A percentile compares a stretch with the other conserved stretches of the same genome.
Conservation (phyloP, 2,113 vertebrate species). For the Lethenteron reissneri region DNA sequence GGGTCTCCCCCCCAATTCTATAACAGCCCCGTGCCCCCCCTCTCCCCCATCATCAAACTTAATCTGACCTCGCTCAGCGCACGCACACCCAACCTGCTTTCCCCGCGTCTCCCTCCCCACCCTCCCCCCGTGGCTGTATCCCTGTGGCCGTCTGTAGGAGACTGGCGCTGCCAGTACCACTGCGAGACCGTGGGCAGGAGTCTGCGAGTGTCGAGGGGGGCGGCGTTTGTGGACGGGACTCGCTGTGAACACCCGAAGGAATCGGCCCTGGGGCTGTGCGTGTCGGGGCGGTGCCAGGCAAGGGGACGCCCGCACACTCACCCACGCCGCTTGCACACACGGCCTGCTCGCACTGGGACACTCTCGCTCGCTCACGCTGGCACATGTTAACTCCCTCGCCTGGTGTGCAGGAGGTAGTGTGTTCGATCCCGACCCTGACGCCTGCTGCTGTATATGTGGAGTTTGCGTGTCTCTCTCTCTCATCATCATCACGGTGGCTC, state of each 20-base stretch:
- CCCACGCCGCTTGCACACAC: too few relatives aligned
- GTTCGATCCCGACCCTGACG: too few relatives aligned
- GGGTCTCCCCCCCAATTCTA: too few relatives aligned
- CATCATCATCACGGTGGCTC: too few relatives aligned
- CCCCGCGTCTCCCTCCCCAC: not conserved
- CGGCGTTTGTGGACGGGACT: constrained; percentile 59
- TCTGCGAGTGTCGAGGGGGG: constrained; percentile 53
- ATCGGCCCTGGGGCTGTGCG: constrained; percentile 28
- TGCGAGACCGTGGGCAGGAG: constrained; percentile 42
- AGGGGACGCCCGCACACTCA: not conserved
- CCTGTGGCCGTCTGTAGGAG: constrained; percentile 24
- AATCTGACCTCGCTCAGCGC: not conserved
- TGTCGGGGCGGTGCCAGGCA: constrained; percentile 54
- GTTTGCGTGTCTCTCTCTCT: too few relatives aligned
- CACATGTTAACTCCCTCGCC: too few relatives aligned
- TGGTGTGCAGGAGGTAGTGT: too few relatives aligned
- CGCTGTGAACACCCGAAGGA: constrained; percentile 34
- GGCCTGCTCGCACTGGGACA: too few relatives aligned
- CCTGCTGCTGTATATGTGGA: too few relatives aligned
- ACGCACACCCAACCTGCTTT: not conserved
- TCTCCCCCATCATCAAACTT: too few relatives aligned
- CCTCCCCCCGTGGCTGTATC: not conserved
- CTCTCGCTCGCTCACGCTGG: too few relatives aligned
- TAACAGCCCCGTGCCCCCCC: too few relatives aligned
- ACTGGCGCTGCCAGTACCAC: constrained; percentile 46